phyloP scores from a whole-genome alignment of 1,140 invertebrate species.

The Triops cancriformis region DNA sequence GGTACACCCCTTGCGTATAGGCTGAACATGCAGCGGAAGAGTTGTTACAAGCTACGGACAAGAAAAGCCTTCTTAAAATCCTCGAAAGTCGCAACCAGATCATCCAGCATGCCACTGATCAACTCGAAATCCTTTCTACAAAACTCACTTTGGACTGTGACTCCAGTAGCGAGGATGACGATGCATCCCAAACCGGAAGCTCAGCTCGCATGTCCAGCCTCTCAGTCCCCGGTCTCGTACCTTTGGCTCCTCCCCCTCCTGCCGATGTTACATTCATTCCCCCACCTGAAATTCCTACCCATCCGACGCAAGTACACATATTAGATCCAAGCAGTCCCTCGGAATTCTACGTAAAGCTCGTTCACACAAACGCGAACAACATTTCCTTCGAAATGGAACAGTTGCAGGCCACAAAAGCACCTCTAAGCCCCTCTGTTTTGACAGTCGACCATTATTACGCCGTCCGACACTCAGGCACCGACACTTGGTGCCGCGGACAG shows the following conservation, averaged over 20 bases:
- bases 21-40: neutral
- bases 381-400: neutral
- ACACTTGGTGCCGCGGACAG: neutral
- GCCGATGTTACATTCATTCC: neutral
- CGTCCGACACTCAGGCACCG: neutral
- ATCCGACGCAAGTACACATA: neutral
- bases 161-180: neutral
- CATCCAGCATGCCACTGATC: neutral
- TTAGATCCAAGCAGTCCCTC: neutral
- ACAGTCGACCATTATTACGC: neutral
- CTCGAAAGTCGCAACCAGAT: neutral
- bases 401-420: neutral
- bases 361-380: neutral
- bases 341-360: neutral
- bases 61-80: neutral
- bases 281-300: neutral
- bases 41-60: neutral
- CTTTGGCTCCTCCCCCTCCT: neutral
- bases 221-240: neutral
- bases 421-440: neutral
- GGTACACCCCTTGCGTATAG: neutral
- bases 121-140: neutral
- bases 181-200: neutral
- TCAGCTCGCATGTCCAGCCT: neutral
- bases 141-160: neutral